These are phyloP conservation scores for Epizoanthus rinbou DNA, from an alignment of 92 coral and sea anemone species.

Conservation along the genomic window DNA sequence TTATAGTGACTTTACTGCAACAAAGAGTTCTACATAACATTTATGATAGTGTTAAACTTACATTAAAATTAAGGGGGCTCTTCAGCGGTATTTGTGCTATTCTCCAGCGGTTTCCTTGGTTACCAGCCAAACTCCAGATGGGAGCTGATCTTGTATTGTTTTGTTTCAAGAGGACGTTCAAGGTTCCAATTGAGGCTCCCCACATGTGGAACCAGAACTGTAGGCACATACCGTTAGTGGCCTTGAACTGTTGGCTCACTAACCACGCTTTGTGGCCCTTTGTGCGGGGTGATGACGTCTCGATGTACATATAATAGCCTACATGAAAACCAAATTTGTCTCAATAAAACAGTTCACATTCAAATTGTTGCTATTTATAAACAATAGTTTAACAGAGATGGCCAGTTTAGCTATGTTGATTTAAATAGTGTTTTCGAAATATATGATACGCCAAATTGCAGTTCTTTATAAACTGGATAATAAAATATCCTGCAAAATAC, in stretches of 20 bases:
- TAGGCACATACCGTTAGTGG: slow-evolving; percentile 91
- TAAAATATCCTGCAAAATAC: no score
- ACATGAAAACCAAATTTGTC: not conserved
- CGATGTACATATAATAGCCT: slow-evolving; percentile 98
- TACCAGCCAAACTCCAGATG: slow-evolving; percentile 86
- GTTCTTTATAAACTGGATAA: no score
- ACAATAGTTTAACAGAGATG: no score
- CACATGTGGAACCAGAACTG: slow-evolving; percentile 99
- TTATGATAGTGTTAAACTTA: slow-evolving; percentile 40
- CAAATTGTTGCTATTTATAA: no score
- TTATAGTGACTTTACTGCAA: no score
- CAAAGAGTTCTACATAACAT: no score
- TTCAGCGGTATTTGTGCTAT: slow-evolving; percentile 87
- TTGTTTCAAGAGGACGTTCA: slow-evolving; percentile 81
- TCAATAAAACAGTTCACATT: not conserved
- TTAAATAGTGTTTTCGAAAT: no score
- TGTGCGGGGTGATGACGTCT: slow-evolving; percentile 86
- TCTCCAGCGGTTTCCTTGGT: slow-evolving; percentile 91
- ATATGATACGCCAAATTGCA: no score
- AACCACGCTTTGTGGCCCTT: slow-evolving; percentile 99
- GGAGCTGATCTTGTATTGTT: slow-evolving; percentile 85
- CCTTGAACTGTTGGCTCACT: slow-evolving; percentile 78
- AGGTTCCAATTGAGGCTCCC: slow-evolving; percentile 77
- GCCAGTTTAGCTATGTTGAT: no score
- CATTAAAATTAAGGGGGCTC: slow-evolving; percentile 77